These are phyloP conservation scores for Neodon shergylaensis DNA, from an alignment of 2,113 vertebrate genomes.

Conservation along the genomic window DNA sequence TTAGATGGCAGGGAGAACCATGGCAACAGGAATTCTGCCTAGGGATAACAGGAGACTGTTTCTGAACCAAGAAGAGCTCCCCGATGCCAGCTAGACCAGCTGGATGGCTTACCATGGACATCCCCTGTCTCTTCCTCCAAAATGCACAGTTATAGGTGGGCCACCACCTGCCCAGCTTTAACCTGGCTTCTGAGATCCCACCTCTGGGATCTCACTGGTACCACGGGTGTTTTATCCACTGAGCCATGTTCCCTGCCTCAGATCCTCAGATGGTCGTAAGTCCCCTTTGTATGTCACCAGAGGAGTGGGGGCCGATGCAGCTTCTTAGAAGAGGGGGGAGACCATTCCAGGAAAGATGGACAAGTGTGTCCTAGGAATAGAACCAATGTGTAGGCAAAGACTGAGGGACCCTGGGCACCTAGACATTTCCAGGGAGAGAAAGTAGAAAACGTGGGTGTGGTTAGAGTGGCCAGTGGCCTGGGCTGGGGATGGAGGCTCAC, in stretches of 20 bases:
- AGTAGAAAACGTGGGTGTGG: fast-evolving
- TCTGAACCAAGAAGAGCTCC: not conserved
- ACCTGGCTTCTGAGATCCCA: not conserved
- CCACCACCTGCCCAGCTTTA: not conserved
- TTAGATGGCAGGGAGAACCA: not conserved
- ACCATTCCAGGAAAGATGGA: not conserved
- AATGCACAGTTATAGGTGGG: not conserved
- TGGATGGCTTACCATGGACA: too few species aligned
- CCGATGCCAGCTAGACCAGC: not conserved
- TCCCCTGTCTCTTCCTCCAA: not conserved
- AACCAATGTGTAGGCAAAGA: not conserved
- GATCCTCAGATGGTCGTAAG: not conserved
- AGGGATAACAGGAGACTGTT: not conserved
- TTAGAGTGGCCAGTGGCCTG: fast-evolving
- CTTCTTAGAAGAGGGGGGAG: not conserved
- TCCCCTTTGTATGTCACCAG: not conserved
- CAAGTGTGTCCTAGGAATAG: not conserved
- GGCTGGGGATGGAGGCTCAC: too few species aligned
- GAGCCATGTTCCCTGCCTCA: not conserved
- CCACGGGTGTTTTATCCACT: not conserved
- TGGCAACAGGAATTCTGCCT: not conserved
- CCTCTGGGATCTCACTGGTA: not conserved
- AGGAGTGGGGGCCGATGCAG: not conserved
- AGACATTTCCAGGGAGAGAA: not conserved
- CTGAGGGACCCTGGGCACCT: not conserved